Percentiles rank a stretch among this genome's conserved stretches.
phyloP scores from a whole-genome alignment of 2,888 invertebrate species.

The Pediacus dermestoides region DNA sequence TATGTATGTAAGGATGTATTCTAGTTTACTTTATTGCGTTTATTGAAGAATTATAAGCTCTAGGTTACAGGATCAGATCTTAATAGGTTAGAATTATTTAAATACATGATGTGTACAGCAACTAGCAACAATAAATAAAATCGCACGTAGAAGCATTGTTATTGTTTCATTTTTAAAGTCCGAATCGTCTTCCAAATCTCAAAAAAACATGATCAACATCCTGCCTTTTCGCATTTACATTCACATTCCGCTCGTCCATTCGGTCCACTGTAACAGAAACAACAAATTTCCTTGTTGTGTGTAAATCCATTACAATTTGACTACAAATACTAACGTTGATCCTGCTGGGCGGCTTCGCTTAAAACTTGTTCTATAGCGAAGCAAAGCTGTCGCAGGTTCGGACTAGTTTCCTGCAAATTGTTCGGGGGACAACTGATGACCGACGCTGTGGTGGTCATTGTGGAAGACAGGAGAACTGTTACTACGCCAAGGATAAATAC shows the following conservation, averaged over 20 bases:
- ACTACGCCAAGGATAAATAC: slow-evolving; percentile 26
- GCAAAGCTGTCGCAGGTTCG: slow-evolving; percentile 34
- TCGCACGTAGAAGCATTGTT: slow-evolving; percentile 5
- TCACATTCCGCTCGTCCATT: slow-evolving; percentile 30
- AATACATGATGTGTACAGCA: too few species aligned
- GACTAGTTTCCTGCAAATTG: slow-evolving; percentile 26
- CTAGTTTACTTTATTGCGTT: too few species aligned
- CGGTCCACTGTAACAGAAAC: slow-evolving; percentile 26
- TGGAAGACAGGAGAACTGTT: slow-evolving; percentile 20
- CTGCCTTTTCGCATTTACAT: slow-evolving; percentile 59
- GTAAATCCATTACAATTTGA: too few species aligned
- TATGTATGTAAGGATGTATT: too few species aligned
- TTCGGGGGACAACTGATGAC: slow-evolving; percentile 38
- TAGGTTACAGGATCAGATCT: too few species aligned
- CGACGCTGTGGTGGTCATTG: slow-evolving; percentile 26
- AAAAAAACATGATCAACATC: slow-evolving; percentile 89
- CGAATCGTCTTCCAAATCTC: slow-evolving; percentile 72
- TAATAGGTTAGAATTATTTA: too few species aligned
- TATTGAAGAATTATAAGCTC: too few species aligned
- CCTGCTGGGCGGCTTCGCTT: slow-evolving; percentile 31
- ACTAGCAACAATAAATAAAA: too few species aligned
- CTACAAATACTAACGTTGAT: slow-evolving; percentile 29
- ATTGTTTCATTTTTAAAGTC: slow-evolving; percentile 23
- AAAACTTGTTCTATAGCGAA: slow-evolving; percentile 34
- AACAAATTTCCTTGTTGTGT: too few species aligned